phyloP scores from a whole-genome alignment of 2,113 vertebrate genomes.

The Argyrosomus japonicus region DNA sequence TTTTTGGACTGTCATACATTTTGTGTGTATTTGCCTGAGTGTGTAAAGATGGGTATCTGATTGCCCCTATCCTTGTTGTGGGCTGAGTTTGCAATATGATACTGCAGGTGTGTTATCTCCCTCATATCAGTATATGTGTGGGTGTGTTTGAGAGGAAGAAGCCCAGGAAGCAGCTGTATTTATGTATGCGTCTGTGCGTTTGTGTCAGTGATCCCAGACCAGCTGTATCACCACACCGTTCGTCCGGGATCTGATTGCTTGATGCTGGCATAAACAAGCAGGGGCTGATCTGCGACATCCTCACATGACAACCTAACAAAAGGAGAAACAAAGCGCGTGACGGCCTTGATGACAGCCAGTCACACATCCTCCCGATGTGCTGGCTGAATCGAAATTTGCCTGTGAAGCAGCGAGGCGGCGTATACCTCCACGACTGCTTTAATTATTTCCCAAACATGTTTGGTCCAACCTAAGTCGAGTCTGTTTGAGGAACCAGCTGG shows the following conservation, averaged over 20 bases:
- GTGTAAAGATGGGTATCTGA: constrained; percentile 33
- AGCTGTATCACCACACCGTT: constrained; percentile 47
- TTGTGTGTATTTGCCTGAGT: constrained; percentile 9
- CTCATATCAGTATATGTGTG: neutral
- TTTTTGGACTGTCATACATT: constrained; percentile 19
- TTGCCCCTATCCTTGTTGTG: constrained; percentile 11
- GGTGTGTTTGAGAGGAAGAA: constrained; percentile 32
- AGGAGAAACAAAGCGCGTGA: constrained; percentile 53
- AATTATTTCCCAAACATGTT: constrained; percentile 43
- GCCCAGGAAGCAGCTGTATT: constrained; percentile 63
- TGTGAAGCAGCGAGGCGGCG: neutral
- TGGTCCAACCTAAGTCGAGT: constrained; percentile 7
- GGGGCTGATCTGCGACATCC: constrained; percentile 67
- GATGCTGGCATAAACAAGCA: constrained; percentile 65
- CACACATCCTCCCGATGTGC: constrained; percentile 2
- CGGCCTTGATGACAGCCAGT: constrained; percentile 46
- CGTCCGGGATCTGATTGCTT: constrained; percentile 9
- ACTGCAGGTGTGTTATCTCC: constrained; percentile 53
- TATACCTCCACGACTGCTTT: constrained; percentile 22
- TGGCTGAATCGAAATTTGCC: constrained; percentile 28
- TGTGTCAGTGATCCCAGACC: constrained; percentile 57
- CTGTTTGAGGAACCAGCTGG: constrained; percentile 53
- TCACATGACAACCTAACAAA: constrained; percentile 75
- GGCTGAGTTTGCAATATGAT: constrained; percentile 48
- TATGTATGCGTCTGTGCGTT: constrained; percentile 25